These are phyloP conservation scores for Ginglymostoma cirratum DNA, from an alignment of 2,113 vertebrate species.

Conservation along the genomic window DNA sequence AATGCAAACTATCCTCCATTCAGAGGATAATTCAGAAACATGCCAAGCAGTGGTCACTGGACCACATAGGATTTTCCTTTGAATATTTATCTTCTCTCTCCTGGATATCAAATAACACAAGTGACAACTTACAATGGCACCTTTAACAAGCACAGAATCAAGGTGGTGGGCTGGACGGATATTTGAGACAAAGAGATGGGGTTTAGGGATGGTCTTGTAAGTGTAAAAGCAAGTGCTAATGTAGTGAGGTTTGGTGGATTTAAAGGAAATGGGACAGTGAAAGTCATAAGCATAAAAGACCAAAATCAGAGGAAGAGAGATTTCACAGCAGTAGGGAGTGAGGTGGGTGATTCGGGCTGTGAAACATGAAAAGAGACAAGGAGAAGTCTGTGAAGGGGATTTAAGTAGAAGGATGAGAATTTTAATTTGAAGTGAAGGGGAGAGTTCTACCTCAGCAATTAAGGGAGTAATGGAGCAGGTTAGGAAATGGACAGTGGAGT, in stretches of 20 bases:
- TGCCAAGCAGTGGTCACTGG: neutral
- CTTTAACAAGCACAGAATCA: neutral
- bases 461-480: too few species aligned
- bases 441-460: neutral
- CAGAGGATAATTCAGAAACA: neutral
- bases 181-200: neutral
- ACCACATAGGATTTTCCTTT: neutral
- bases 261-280: neutral
- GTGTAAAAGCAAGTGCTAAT: too few species aligned
- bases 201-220: neutral
- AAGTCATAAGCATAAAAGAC: neutral
- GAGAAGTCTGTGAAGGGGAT: neutral
- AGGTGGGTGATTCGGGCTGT: neutral
- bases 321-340: neutral
- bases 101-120: neutral
- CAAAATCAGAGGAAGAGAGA: neutral
- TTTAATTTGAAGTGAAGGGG: neutral
- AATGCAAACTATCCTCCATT: neutral
- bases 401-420: neutral
- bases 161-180: neutral
- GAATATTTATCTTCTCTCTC: neutral
- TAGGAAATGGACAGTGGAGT: neutral
- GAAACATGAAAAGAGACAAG: neutral
- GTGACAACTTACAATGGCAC: neutral
- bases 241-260: neutral